phyloP scores from a whole-genome alignment of 2,113 vertebrate genomes.

The Anthoscopus minutus region DNA sequence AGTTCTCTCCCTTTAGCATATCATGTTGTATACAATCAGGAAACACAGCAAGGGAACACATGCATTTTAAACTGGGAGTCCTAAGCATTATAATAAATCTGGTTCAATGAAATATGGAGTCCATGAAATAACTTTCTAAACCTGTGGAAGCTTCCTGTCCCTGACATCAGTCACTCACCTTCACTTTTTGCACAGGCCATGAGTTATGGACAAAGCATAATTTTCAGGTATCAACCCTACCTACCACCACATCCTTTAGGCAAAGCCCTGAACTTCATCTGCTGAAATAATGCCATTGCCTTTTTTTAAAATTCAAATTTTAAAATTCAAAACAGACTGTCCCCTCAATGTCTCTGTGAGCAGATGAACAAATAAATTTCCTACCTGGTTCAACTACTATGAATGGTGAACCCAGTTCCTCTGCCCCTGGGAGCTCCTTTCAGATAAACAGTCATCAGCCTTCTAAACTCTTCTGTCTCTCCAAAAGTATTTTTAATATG shows the following conservation, averaged over 20 bases:
- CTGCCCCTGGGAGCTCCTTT: neutral
- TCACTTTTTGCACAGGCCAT: neutral
- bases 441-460: conserved; percentile 47
- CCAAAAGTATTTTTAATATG: conserved; percentile 51
- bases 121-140: neutral
- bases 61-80: neutral
- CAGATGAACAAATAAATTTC: neutral
- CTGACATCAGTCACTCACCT: neutral
- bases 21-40: neutral
- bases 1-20: neutral
- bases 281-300: neutral
- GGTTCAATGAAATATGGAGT: neutral
- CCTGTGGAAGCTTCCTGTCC: neutral
- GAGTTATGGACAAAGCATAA: fast-evolving
- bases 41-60: neutral
- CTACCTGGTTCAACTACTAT: neutral
- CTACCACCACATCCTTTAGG: neutral
- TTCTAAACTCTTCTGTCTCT: conserved; percentile 42
- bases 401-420: neutral
- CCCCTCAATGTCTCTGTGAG: neutral
- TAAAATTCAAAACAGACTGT: neutral
- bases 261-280: neutral
- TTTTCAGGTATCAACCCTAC: neutral
- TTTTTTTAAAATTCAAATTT: too few species aligned
- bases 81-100: neutral